Percentiles rank a stretch among this genome's conserved stretches.
Evolutionary conservation across 1,140 invertebrate genomes (phyloP).

Genomic region (Micrasema longulum): DNA sequence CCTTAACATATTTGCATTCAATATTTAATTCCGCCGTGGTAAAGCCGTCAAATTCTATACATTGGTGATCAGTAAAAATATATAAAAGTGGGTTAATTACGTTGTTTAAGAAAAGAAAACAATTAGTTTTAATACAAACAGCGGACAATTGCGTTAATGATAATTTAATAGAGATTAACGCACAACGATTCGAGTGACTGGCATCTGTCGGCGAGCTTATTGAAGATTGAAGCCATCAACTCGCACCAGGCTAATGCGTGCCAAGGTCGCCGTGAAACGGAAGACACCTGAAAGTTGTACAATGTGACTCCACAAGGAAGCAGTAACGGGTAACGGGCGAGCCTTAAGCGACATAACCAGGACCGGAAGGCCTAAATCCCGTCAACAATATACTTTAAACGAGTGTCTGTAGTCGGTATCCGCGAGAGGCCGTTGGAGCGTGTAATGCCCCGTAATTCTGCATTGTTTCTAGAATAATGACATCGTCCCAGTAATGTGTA

Average conservation of each 20-base stretch:
- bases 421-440: neutral
- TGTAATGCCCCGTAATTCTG: slow-evolving; percentile 19
- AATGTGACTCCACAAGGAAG: slow-evolving; percentile 5
- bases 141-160: too few relatives aligned
- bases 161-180: too few relatives aligned
- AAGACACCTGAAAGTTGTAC: slow-evolving; percentile 23
- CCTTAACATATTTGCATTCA: too few relatives aligned
- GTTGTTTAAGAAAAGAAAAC: too few relatives aligned
- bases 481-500: neutral
- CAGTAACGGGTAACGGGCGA: slow-evolving; percentile 19
- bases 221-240: neutral
- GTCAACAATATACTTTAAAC: slow-evolving; percentile 14
- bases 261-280: slow-evolving; percentile 12
- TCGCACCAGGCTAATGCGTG: neutral
- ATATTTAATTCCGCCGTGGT: too few relatives aligned
- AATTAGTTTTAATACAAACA: too few relatives aligned
- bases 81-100: too few relatives aligned
- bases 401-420: neutral
- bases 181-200: too few relatives aligned
- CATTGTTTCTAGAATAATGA: slow-evolving; percentile 23
- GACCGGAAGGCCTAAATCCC: slow-evolving; percentile 27
- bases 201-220: neutral
- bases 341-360: slow-evolving; percentile 28
- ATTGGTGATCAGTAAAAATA: too few relatives aligned
- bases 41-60: too few relatives aligned